Evolutionary conservation across 2,113 vertebrate species (phyloP), one percentile per base, ranked within the genome.

Genomic region (Solea senegalensis): DNA sequence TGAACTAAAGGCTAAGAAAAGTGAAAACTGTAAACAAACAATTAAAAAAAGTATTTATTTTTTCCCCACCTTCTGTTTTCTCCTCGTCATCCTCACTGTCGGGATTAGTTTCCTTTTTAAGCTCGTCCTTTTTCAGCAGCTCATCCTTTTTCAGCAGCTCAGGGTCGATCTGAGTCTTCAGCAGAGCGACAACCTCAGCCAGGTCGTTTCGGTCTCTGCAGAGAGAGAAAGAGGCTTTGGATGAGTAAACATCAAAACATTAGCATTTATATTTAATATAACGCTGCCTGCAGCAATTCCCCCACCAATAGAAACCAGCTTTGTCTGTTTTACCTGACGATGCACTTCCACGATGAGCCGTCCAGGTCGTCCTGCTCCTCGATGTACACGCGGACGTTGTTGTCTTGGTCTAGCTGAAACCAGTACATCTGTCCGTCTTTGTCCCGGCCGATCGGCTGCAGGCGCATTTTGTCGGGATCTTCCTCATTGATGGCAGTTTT

Each of bases 341-440:
- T 95, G 91, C 97, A 98, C 56, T 96, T 98, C 97, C 97, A 99
- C 0, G 97, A 96, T 0, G 95, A 95, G 0, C 95, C 97, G 54
- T 98, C 97, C 75, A 96, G 86, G 86, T 99, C 98, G 71, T 99
- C 98, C 84, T 99, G 98, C 49, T 99, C 98, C 88, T 99, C 98
- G 71, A 97, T 93, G 40, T 99, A 99, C 74, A 99, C 90, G 3
- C 98, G 94, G 48, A 99, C 95, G 0, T 99, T 99, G 82, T 98
- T 91, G 69, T 98, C 96, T 59, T 96, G 96, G 89, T 99, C 98
- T 86, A 97, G 90, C 62, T 99, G 98, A 53, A 95, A 98, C 98
- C 98, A 99, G 28, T 99, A 99, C 95, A 97, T 98, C 63, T 98
- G 93, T 3, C 98, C 98, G 3, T 98, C 97, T 85, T 96, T 97